Percentiles rank a stretch among this genome's conserved stretches.
phyloP scores from a whole-genome alignment of 2,888 invertebrate genomes.

The Ochlodes sylvanus region DNA sequence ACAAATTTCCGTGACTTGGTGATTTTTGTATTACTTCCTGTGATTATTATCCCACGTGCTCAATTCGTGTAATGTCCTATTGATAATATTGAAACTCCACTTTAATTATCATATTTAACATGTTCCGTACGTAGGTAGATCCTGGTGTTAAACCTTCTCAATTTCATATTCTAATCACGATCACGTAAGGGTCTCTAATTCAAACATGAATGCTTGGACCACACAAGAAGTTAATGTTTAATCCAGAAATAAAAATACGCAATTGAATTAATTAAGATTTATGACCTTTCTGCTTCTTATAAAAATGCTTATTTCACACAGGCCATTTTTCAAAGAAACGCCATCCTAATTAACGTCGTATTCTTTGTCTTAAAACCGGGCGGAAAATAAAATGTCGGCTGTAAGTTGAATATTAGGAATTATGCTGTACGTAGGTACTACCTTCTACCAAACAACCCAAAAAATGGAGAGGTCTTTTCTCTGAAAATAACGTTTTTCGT shows the following conservation, averaged over 20 bases:
- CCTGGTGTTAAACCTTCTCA: background rate
- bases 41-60: slow-evolving; percentile 15
- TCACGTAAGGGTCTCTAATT: background rate
- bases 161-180: background rate
- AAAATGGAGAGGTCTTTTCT: no score
- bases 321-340: background rate
- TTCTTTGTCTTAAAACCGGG: background rate
- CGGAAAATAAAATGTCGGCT: background rate
- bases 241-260: background rate
- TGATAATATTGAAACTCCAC: background rate
- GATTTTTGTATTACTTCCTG: slow-evolving; percentile 19
- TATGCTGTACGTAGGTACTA: background rate
- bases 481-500: no score
- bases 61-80: background rate
- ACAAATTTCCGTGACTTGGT: slow-evolving; percentile 31
- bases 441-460: background rate
- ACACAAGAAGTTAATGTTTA: background rate
- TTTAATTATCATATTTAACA: background rate
- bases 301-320: no score
- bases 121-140: background rate
- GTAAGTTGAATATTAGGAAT: background rate
- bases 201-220: background rate
- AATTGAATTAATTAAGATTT: slow-evolving; percentile 4
- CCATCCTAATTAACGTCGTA: background rate
- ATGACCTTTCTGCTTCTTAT: background rate